Base-by-base conservation (phyloP, 2,113 vertebrate species). In the Mustelus asterias region DNA sequence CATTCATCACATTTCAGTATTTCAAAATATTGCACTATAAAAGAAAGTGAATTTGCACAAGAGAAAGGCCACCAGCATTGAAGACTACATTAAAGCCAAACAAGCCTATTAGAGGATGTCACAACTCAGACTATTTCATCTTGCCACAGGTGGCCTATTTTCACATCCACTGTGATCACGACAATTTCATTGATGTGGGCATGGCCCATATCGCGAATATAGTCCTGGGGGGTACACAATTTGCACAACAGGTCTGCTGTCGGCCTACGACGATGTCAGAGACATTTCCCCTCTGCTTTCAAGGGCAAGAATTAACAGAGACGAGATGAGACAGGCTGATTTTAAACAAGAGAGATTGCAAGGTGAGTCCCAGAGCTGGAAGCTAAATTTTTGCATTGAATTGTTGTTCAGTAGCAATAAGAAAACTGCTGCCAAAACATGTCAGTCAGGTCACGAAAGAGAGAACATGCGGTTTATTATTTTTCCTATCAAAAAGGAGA, bases 1-100 rank as follows among this genome's bases (percentile, higher is more conserved):
- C 88, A 65, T 92, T 14, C 58, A 90, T 92, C 89, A 92, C 24
- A 92, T 92, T 83, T 83, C 58, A 10, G 48, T n/a, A 92, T 92
- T 92, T 13, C 29, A 33, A 92, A 92, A 37, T 65, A 60, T 63
- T 92, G 33, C 29, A 33, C 5, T 37, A 18, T 65, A 67, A 37
- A 93, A 92, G 6, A 60, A 92, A n/a, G 14, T 37, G 88, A 92
- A 33, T 1, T n/a, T 93, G n/a, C 16, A 65, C 29, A 65, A 10
- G 37, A 92, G 16, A 8, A 89, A 22, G 24, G 3, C 58, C 54
- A 90, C 16, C 29, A 13, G 26, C 29, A 14, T 7, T 60, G 58
- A 26, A 76, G 72, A 26, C 72, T 83, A n/a, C 18, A 44, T 83
- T 83, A 83, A 60, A 90, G 26, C 26, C 22, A 29, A 11, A 26